These are phyloP conservation scores for Mormyrus proboscirostris DNA, from an alignment of 2,797 vertebrate genomes.

Conservation along the genomic window DNA sequence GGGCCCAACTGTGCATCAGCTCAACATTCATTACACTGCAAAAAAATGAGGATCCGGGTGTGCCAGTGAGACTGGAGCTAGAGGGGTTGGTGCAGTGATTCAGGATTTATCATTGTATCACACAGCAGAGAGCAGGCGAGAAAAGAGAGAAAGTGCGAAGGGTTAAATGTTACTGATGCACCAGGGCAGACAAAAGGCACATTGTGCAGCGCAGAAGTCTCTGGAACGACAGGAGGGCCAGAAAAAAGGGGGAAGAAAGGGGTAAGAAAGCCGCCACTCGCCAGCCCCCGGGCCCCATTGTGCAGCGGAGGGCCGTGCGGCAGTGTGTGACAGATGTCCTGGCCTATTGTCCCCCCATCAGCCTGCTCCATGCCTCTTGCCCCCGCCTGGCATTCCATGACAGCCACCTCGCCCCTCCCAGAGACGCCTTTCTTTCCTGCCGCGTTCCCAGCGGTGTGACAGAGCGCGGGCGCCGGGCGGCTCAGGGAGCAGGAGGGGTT, in stretches of 20 bases:
- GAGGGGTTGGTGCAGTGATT: background rate
- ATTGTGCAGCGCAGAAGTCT: conserved; percentile 23
- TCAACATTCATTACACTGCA: background rate
- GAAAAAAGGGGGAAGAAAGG: conserved; percentile 30
- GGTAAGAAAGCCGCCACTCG: conserved; percentile 29
- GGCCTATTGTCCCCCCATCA: conserved; percentile 36
- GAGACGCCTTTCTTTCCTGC: conserved; percentile 5
- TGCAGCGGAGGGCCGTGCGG: conserved; percentile 33
- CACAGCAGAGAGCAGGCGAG: background rate
- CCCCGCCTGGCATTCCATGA: conserved; percentile 27
- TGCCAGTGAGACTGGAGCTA: background rate
- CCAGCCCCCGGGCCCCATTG: conserved; percentile 30
- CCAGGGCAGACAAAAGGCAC: conserved; percentile 6
- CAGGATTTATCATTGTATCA: conserved; percentile 5
- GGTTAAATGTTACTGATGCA: conserved; percentile 22
- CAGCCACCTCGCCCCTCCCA: conserved; percentile 15
- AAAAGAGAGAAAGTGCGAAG: conserved; percentile 5
- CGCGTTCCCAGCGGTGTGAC: conserved; percentile 20
- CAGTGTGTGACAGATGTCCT: conserved; percentile 45
- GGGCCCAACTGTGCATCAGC: background rate
- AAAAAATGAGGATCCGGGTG: background rate
- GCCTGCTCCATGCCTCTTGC: conserved; percentile 27
- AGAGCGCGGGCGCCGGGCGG: conserved; percentile 9
- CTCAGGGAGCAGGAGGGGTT: background rate
- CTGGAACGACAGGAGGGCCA: conserved; percentile 26